Evolutionary conservation across 1,140 invertebrate species (phyloP).

Genomic region (Aphis gossypii): DNA sequence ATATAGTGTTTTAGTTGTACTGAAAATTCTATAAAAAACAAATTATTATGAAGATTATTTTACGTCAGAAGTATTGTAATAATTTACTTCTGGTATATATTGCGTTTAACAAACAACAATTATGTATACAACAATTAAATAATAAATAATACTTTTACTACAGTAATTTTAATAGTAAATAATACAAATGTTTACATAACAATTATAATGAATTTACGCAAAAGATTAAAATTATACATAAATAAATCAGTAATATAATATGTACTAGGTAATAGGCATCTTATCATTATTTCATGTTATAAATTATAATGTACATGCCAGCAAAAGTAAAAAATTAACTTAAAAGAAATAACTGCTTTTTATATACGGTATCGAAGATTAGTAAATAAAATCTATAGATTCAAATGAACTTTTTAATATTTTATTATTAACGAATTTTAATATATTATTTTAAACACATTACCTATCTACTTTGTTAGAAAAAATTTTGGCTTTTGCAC

Average conservation of each 20-base stretch:
- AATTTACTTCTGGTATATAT: background rate
- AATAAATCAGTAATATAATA: background rate
- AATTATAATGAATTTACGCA: background rate
- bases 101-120: background rate
- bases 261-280: background rate
- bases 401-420: too few species aligned
- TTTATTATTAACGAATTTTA: too few species aligned
- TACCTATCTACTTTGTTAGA: too few species aligned
- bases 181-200: background rate
- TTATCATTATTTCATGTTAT: too few species aligned
- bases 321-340: too few species aligned
- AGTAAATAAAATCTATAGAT: too few species aligned
- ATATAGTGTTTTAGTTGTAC: background rate
- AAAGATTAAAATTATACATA: background rate
- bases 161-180: background rate
- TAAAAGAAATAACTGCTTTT: too few species aligned
- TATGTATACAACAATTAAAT: background rate
- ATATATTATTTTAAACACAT: too few species aligned
- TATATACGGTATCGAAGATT: too few species aligned
- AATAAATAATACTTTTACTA: background rate
- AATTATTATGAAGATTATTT: constrained; percentile 8
- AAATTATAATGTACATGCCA: too few species aligned
- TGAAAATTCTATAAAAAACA: background rate
- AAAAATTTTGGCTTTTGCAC: too few species aligned
- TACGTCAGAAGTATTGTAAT: background rate